Conservation (phyloP, 2,888 invertebrate species). For the Stenoptilia bipunctidactyla region DNA sequence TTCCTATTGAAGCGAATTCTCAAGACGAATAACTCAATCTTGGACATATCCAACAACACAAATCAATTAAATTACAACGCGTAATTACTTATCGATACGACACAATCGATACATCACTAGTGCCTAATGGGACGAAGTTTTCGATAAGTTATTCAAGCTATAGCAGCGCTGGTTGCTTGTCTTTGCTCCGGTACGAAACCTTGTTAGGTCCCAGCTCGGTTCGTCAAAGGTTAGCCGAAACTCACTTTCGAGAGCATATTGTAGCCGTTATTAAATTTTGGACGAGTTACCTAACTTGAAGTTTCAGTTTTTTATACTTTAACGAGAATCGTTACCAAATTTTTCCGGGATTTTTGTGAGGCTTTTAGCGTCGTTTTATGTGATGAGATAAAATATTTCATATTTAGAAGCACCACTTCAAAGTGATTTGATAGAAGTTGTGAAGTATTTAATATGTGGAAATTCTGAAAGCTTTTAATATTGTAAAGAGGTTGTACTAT, state of each 20-base stretch:
- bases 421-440: no score
- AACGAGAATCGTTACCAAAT: background rate
- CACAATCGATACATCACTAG: background rate
- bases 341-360: background rate
- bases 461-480: no score
- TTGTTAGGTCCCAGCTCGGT: conserved; percentile 27
- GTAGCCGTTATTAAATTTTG: conserved; percentile 31
- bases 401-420: no score
- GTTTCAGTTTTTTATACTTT: background rate
- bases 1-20: no score
- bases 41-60: no score
- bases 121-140: conserved; percentile 13
- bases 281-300: conserved; percentile 5
- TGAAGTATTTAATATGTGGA: no score
- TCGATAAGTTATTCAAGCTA: conserved; percentile 29
- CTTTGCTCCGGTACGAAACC: conserved; percentile 33
- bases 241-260: conserved; percentile 22
- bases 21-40: no score
- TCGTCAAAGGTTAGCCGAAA: conserved; percentile 26
- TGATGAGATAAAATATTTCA: background rate
- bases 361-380: conserved; percentile 1
- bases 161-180: conserved; percentile 20
- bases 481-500: no score
- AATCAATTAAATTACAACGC: no score
- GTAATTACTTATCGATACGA: background rate